Percentiles rank a stretch among this genome's conserved stretches.
Conservation (phyloP, 2,113 vertebrate genomes). For the Panthera leo region DNA sequence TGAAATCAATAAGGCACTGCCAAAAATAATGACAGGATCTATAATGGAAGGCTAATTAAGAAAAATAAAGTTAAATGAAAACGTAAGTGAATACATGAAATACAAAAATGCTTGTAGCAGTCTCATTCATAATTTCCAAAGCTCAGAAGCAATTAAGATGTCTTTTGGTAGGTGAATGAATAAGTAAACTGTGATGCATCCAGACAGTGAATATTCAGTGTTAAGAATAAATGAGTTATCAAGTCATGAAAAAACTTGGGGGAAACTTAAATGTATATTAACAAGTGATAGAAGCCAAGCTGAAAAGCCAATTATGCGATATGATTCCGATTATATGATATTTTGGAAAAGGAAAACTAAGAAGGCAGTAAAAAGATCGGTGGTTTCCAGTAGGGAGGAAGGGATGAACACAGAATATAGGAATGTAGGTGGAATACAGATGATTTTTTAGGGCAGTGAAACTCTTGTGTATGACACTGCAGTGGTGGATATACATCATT, state of each 20-base stretch:
- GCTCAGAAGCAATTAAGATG: neutral
- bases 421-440: neutral
- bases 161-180: neutral
- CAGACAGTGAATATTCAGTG: neutral
- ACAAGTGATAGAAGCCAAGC: neutral
- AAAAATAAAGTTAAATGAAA: neutral
- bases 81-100: neutral
- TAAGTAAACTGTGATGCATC: neutral
- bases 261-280: neutral
- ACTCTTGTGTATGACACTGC: neutral
- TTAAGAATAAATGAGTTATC: neutral
- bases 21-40: neutral
- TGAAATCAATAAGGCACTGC: neutral
- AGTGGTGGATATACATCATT: fast-evolving
- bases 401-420: neutral
- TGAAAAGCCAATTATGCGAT: neutral
- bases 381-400: neutral
- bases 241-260: neutral
- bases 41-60: neutral
- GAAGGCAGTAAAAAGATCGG: neutral
- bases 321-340: neutral
- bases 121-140: neutral
- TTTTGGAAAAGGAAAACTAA: neutral
- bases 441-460: neutral
- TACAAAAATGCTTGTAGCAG: neutral